phyloP scores from a whole-genome alignment of 1,140 invertebrate species.

The Anastrepha ludens region DNA sequence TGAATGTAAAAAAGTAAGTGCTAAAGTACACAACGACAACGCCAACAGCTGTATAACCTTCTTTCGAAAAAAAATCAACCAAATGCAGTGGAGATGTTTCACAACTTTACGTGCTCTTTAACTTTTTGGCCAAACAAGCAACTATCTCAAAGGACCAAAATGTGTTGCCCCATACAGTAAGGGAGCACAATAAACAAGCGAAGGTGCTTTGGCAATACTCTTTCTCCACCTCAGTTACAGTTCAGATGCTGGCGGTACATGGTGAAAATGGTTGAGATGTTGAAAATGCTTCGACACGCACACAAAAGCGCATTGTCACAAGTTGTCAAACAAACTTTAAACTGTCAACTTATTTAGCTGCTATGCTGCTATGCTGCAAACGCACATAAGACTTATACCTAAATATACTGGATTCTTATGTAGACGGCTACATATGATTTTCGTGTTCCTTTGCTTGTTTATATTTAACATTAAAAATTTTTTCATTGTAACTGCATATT shows the following conservation, averaged over 20 bases:
- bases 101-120: constrained; percentile 41
- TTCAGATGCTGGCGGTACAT: background rate
- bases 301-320: constrained; percentile 51
- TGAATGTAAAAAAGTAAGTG: constrained; percentile 34
- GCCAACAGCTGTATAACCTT: background rate
- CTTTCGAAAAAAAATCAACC: background rate
- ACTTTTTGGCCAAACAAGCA: constrained; percentile 26
- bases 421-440: background rate
- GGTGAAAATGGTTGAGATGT: background rate
- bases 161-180: background rate
- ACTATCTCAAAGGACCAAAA: constrained; percentile 6
- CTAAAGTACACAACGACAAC: background rate
- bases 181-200: background rate
- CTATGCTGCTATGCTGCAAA: background rate
- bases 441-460: background rate
- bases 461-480: constrained; percentile 20
- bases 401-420: background rate
- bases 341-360: constrained; percentile 40
- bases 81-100: constrained; percentile 19
- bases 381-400: background rate
- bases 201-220: background rate
- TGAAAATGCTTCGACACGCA: constrained; percentile 46
- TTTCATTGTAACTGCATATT: background rate
- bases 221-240: background rate
- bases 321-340: constrained; percentile 53